These are phyloP conservation scores for Chesias legatella DNA, from an alignment of 2,888 invertebrate genomes.

Conservation along the genomic window DNA sequence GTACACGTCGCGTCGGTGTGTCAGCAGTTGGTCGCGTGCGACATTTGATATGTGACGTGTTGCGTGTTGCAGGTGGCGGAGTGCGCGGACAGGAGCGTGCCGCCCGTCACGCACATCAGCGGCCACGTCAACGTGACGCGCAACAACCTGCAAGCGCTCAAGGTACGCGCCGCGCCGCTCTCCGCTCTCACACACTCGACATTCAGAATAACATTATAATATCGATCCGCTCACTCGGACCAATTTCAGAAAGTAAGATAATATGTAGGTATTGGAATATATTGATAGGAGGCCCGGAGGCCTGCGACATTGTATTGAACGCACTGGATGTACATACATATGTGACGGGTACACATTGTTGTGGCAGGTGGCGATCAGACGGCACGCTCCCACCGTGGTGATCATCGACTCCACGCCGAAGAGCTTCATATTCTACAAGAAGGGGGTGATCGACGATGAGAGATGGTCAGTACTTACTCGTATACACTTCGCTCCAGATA, in stretches of 20 bases:
- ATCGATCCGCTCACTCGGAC: too few species aligned
- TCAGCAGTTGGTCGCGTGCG: too few species aligned
- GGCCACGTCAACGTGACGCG: slow-evolving; percentile 61
- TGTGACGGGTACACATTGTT: too few species aligned
- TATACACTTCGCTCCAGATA: too few species aligned
- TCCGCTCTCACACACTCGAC: neutral
- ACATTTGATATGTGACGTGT: too few species aligned
- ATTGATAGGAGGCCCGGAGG: too few species aligned
- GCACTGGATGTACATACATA: too few species aligned
- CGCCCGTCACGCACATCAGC: slow-evolving; percentile 58
- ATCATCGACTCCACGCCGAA: slow-evolving; percentile 48
- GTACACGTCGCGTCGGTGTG: too few species aligned
- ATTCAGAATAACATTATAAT: too few species aligned
- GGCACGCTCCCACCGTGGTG: slow-evolving; percentile 60
- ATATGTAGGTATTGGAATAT: too few species aligned
- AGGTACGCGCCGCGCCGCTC: slow-evolving; percentile 39
- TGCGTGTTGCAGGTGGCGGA: slow-evolving; percentile 35
- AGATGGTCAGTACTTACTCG: slow-evolving; percentile 59
- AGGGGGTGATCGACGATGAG: slow-evolving; percentile 55
- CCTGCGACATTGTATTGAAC: too few species aligned
- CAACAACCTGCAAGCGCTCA: slow-evolving; percentile 53
- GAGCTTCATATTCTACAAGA: slow-evolving; percentile 48
- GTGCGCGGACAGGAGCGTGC: slow-evolving; percentile 44
- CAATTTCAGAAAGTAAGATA: too few species aligned
- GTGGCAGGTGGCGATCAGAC: slow-evolving; percentile 53